These are phyloP conservation scores for Drosophila ananassae DNA, from an alignment of 1,140 invertebrate species.

Conservation along the genomic window DNA sequence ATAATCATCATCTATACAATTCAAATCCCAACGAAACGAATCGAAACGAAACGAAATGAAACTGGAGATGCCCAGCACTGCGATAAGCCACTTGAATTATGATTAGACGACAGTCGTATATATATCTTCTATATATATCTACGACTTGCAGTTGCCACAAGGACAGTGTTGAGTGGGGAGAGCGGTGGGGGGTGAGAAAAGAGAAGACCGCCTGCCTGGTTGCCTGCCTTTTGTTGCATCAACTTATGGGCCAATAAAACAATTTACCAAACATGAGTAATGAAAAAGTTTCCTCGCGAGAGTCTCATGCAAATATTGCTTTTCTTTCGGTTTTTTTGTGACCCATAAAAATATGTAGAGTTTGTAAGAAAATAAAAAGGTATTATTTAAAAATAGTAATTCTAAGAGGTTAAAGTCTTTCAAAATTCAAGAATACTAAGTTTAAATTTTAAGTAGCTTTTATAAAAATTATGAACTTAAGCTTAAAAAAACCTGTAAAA, in stretches of 20 bases:
- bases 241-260: conserved; percentile 43
- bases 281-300: conserved; percentile 3
- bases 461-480: not conserved
- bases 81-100: conserved; percentile 73
- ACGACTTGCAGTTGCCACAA: not conserved
- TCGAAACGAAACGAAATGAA: conserved; percentile 55
- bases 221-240: conserved; percentile 36
- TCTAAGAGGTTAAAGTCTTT: too few relatives aligned
- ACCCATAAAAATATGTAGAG: not conserved
- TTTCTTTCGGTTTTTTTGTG: too few relatives aligned
- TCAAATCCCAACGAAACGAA: conserved; percentile 27
- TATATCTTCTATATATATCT: conserved; percentile 36
- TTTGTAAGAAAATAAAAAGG: not conserved
- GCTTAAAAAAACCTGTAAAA: not conserved
- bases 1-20: conserved; percentile 6
- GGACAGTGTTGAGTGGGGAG: not conserved
- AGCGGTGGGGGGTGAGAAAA: not conserved
- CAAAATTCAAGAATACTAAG: too few relatives aligned
- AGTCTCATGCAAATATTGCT: conserved; percentile 5
- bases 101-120: conserved; percentile 68
- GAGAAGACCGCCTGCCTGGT: not conserved
- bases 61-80: conserved; percentile 67
- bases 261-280: conserved; percentile 37
- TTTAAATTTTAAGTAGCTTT: too few relatives aligned
- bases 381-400: too few relatives aligned